Base-by-base conservation (phyloP, 2,888 invertebrate genomes). In the Opisthograptis luteolata region DNA sequence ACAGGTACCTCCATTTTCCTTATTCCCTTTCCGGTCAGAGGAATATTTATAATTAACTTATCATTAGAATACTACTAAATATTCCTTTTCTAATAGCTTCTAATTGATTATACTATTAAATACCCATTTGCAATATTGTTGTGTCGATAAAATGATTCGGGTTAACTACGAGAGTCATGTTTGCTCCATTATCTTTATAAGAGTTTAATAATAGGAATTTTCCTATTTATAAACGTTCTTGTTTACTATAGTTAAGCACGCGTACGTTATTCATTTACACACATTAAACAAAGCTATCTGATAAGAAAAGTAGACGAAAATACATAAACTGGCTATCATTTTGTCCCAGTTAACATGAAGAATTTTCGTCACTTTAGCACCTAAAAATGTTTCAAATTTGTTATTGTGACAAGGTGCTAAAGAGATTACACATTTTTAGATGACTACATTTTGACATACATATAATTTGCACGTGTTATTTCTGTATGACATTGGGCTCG, bases 161-260 rank as follows among this genome's bases (percentile, higher is more conserved):
- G 88, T 78, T 86, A 85, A 84, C 67, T 74, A 70, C 60, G 60
- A 54, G 44, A 61, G 72, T 77, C 74, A 67, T 79, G 68, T 73
- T 64, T 60, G 62, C 66, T 71, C 62, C 62, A 70, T 74, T 73
- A 75, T 73, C 72, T 68, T 71, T 76, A 9, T 20, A 37, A 62
- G 66, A 67, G 66, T 62, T 64, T 76, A 81, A 79, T 81, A 74
- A 79, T 79, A 77, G 89, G 88, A 89, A 89, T 81, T 82, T 89
- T 89, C 89, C 89, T 82, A 86, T 78, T 76, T 76, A 77, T 80
- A 76, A 73, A 69, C 59, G 70, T 51, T 64, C 62, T 71, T 76
- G 75, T 74, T 70, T 74, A 62, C 62, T 70, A 57, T 59, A 50
- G 55, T 36, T 61, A 53, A 67, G 73, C 75, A 76, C 76, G 80